Percentiles rank a stretch among this genome's conserved stretches.
Evolutionary conservation across 2,113 vertebrate genomes (phyloP).

Genomic region (Cryptomyrus ogoouensis): DNA sequence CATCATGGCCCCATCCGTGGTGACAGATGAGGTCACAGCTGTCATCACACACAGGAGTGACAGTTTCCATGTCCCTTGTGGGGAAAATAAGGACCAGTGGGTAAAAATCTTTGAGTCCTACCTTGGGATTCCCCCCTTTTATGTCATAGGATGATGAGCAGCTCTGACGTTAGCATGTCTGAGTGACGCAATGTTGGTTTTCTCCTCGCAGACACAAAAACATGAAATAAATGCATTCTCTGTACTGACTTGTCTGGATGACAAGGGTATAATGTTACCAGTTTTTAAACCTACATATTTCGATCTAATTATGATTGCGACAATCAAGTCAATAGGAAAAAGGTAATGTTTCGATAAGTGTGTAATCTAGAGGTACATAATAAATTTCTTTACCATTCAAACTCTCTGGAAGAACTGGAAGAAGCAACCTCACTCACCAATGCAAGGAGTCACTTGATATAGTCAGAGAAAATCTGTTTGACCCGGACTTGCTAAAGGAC

Average conservation of each 20-base stretch:
- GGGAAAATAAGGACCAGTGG: neutral
- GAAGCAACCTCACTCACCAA: neutral
- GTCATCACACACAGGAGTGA: neutral
- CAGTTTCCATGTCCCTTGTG: neutral
- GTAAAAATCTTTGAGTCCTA: neutral
- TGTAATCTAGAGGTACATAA: neutral
- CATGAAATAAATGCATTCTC: neutral
- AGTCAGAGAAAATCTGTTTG: neutral
- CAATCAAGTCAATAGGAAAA: neutral
- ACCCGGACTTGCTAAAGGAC: neutral
- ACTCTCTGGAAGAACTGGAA: neutral
- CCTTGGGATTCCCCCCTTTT: neutral
- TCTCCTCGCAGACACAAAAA: neutral
- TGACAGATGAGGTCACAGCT: neutral
- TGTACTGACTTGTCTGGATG: neutral
- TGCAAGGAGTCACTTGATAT: neutral
- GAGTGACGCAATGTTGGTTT: neutral
- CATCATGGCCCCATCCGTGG: neutral
- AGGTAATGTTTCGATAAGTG: neutral
- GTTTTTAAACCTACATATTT: neutral
- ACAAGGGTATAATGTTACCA: neutral
- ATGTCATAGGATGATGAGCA: neutral
- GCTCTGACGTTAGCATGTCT: neutral
- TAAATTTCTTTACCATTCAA: neutral
- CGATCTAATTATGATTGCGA: neutral